phyloP scores from a whole-genome alignment of 2,888 invertebrate genomes.

The Aphodius sticticus region DNA sequence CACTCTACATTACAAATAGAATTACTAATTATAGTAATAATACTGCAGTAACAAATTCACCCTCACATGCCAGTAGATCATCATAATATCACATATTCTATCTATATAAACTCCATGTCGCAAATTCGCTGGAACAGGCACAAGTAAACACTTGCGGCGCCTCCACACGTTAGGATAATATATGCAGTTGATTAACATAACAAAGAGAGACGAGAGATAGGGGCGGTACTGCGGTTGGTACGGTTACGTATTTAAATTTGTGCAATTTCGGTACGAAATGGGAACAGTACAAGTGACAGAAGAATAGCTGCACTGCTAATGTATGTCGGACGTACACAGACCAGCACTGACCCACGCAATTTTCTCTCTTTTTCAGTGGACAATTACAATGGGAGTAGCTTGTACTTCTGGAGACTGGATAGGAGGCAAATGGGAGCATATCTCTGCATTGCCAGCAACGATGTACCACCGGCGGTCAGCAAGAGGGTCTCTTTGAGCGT shows the following conservation, averaged over 20 bases:
- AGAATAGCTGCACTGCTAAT: neutral
- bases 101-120: no score
- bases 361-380: constrained; percentile 64
- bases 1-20: no score
- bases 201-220: no score
- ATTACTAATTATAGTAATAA: no score
- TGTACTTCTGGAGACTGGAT: constrained; percentile 81
- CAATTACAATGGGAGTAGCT: constrained; percentile 77
- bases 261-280: neutral
- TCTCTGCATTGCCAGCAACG: constrained; percentile 91
- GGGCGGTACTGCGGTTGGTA: neutral
- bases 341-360: neutral
- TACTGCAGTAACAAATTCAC: no score
- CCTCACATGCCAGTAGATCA: no score
- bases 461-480: constrained; percentile 90
- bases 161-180: no score
- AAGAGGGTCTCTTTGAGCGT: constrained; percentile 87
- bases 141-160: no score
- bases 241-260: neutral
- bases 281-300: neutral
- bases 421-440: constrained; percentile 92
- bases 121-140: no score
- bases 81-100: no score
- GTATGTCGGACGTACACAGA: neutral
- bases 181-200: no score